phyloP scores from a whole-genome alignment of 2,797 vertebrate genomes.

The Hippocampus kuda region DNA sequence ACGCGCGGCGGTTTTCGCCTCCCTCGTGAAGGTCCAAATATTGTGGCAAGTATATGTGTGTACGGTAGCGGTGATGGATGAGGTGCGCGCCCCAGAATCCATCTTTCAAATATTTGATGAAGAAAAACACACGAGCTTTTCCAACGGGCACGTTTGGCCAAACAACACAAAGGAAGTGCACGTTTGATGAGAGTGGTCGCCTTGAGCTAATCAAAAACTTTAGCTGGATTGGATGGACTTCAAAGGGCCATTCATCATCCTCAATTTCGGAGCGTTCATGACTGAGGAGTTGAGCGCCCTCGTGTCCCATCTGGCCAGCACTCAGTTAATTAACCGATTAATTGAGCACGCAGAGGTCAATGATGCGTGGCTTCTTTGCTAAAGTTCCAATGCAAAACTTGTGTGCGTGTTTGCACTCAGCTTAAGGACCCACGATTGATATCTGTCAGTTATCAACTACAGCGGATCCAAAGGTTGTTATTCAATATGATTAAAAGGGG shows the following conservation, averaged over 20 bases:
- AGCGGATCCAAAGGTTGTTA: neutral
- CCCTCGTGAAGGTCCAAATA: neutral
- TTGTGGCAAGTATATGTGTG: neutral
- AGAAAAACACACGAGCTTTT: neutral
- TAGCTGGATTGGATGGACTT: constrained; percentile 2
- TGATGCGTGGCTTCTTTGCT: neutral
- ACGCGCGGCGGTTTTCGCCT: neutral
- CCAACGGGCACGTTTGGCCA: neutral
- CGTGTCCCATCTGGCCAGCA: constrained; percentile 1
- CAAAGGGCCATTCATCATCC: constrained; percentile 1
- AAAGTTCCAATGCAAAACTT: neutral
- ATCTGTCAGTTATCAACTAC: neutral
- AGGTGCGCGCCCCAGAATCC: neutral
- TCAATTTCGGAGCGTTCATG: constrained; percentile 1
- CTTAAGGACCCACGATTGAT: neutral
- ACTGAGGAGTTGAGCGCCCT: neutral
- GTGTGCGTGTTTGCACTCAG: neutral
- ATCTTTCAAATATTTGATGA: neutral
- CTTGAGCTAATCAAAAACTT: constrained; percentile 5
- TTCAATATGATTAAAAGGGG: too few relatives aligned
- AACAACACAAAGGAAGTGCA: neutral
- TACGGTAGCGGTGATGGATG: neutral
- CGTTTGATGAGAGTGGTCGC: neutral
- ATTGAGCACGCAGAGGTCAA: constrained; percentile 2
- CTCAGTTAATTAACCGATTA: neutral